Conservation (phyloP, 2,888 invertebrate genomes). For the Sceliomorpha sp. region DNA sequence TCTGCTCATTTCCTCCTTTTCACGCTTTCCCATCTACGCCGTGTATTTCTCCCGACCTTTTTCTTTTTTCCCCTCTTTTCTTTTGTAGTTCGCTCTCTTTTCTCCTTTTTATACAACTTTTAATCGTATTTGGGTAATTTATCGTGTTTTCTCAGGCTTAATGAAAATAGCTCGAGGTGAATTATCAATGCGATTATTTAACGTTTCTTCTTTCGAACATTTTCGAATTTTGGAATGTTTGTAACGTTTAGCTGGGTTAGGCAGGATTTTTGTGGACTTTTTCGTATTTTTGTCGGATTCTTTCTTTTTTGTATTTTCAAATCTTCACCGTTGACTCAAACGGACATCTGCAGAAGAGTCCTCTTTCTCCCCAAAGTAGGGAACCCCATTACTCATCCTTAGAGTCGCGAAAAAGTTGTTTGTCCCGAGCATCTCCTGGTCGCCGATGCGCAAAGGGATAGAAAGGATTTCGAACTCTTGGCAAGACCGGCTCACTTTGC, state of each 20-base stretch:
- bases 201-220: no score
- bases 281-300: background rate
- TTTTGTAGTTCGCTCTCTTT: no score
- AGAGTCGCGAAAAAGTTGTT: constrained; percentile 76
- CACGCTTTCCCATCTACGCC: constrained; percentile 27
- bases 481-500: constrained; percentile 72
- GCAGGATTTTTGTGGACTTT: no score
- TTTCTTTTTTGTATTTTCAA: background rate
- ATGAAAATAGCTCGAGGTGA: no score
- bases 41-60: constrained; percentile 25
- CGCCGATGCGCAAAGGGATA: constrained; percentile 60
- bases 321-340: background rate
- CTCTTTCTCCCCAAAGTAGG: constrained; percentile 63
- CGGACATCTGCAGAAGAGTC: background rate
- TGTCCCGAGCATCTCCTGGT: constrained; percentile 72
- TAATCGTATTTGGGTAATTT: no score
- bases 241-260: no score
- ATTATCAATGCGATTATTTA: no score
- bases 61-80: no score
- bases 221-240: no score
- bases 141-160: no score
- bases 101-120: no score
- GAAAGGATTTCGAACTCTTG: constrained; percentile 72
- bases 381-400: constrained; percentile 71
- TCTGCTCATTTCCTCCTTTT: constrained; percentile 18